phyloP scores from a whole-genome alignment of 2,113 vertebrate species.

The Oophaga pumilio region DNA sequence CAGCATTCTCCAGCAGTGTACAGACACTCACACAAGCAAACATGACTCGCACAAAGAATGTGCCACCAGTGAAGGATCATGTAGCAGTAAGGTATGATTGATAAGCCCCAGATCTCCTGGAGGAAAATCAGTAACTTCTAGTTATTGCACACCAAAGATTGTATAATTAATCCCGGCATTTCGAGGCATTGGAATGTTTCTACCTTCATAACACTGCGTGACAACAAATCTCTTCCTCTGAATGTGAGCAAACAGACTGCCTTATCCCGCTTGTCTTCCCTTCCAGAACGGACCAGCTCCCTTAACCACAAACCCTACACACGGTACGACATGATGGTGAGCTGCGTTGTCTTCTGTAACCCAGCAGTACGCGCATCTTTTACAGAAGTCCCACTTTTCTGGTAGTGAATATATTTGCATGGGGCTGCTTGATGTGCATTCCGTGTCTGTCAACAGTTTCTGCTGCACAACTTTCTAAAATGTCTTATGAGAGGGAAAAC shows the following conservation, averaged over 20 bases:
- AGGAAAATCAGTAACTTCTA: slow-evolving; percentile 56
- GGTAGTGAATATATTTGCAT: not conserved
- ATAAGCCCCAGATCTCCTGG: slow-evolving; percentile 47
- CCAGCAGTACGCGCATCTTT: not conserved
- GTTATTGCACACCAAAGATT: slow-evolving; percentile 26
- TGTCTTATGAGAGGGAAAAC: not conserved
- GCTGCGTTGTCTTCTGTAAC: not conserved
- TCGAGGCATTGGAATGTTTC: slow-evolving; percentile 11
- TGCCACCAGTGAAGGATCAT: slow-evolving; percentile 52
- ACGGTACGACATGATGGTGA: not conserved
- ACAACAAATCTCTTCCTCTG: slow-evolving; percentile 47
- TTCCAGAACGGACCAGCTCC: not conserved
- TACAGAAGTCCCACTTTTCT: slow-evolving; percentile 54
- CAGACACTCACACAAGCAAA: slow-evolving; percentile 18
- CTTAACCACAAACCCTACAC: slow-evolving; percentile 17
- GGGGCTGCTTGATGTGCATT: slow-evolving; percentile 60
- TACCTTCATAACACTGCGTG: not conserved
- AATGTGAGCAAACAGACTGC: slow-evolving; percentile 46
- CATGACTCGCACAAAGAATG: slow-evolving; percentile 57
- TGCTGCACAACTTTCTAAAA: not conserved
- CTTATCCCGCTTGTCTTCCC: slow-evolving; percentile 15
- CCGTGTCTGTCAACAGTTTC: slow-evolving; percentile 59
- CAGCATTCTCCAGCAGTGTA: slow-evolving; percentile 39
- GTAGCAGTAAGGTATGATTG: slow-evolving; percentile 59
- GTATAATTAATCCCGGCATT: slow-evolving; percentile 23